Percentiles rank a stretch among this genome's conserved stretches.
Conservation (phyloP, 2,113 vertebrate genomes). For the Crypturellus undulatus region DNA sequence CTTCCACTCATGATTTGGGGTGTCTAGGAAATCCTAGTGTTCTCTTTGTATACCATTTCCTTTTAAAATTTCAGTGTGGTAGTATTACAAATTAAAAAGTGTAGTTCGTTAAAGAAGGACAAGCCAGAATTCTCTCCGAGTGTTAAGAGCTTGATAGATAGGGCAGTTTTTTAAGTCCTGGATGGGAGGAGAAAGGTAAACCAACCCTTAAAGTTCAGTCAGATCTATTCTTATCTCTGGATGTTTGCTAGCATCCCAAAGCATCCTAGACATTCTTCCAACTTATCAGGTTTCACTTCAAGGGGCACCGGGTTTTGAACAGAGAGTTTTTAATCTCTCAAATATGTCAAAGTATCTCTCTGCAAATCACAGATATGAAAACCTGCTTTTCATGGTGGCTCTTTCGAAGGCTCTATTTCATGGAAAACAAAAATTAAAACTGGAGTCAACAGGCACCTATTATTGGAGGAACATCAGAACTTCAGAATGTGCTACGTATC, state of each 20-base stretch:
- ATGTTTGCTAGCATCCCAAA: background rate
- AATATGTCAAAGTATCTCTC: background rate
- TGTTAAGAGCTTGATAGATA: background rate
- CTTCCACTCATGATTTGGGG: background rate
- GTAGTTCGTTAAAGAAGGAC: background rate
- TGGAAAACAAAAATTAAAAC: background rate
- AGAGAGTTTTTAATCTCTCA: background rate
- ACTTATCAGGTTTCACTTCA: constrained; percentile 18
- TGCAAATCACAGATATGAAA: background rate
- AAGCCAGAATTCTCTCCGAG: background rate
- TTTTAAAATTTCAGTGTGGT: background rate
- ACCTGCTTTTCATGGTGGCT: background rate
- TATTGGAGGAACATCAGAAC: background rate
- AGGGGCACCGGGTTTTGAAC: background rate
- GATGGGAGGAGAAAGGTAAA: background rate
- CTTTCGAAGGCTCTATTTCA: constrained; percentile 13
- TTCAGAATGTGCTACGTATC: constrained; percentile 21
- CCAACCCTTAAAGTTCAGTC: background rate
- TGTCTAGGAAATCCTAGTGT: background rate
- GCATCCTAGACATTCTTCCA: background rate
- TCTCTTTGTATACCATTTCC: background rate
- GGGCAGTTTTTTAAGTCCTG: background rate
- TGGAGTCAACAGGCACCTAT: background rate
- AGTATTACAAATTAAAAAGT: background rate
- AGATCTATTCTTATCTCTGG: background rate